Evolutionary conservation across 2,797 vertebrate genomes (phyloP).

Genomic region (Enteromius anoplus): DNA sequence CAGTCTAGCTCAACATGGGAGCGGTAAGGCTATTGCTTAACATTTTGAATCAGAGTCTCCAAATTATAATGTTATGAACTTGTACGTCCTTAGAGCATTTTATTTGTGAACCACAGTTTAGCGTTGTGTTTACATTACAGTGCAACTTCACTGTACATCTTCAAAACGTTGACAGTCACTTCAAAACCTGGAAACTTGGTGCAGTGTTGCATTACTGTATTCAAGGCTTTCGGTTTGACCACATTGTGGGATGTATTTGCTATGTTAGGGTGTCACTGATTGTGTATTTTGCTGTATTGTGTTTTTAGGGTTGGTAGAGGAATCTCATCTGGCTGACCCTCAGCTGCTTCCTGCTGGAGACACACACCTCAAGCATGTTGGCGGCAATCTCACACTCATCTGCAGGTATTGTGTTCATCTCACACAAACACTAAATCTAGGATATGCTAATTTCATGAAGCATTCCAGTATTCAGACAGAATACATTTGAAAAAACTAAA

Average conservation of each 20-base stretch:
- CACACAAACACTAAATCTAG: slow-evolving; percentile 3
- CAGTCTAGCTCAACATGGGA: slow-evolving; percentile 41
- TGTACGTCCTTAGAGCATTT: background rate
- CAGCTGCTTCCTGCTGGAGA: slow-evolving; percentile 63
- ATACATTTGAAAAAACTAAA: background rate
- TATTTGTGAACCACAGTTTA: background rate
- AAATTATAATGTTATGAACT: slow-evolving; percentile 53
- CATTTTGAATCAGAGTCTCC: slow-evolving; percentile 39
- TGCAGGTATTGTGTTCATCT: slow-evolving; percentile 74
- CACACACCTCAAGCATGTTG: slow-evolving; percentile 62
- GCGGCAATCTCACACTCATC: slow-evolving; percentile 66
- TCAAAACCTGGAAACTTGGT: background rate
- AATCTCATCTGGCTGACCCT: slow-evolving; percentile 43
- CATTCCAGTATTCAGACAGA: slow-evolving; percentile 5
- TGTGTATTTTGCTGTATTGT: slow-evolving; percentile 50
- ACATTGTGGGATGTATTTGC: background rate
- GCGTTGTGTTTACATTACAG: background rate
- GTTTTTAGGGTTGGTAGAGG: slow-evolving; percentile 68
- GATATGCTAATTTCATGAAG: background rate
- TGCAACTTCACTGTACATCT: background rate
- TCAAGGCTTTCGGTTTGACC: background rate
- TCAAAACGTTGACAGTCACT: background rate
- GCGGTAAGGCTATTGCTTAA: slow-evolving; percentile 53
- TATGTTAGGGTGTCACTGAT: slow-evolving; percentile 21
- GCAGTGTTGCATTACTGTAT: background rate